Base-by-base conservation (phyloP, 2,888 invertebrate genomes). In the Troilus luridus region DNA sequence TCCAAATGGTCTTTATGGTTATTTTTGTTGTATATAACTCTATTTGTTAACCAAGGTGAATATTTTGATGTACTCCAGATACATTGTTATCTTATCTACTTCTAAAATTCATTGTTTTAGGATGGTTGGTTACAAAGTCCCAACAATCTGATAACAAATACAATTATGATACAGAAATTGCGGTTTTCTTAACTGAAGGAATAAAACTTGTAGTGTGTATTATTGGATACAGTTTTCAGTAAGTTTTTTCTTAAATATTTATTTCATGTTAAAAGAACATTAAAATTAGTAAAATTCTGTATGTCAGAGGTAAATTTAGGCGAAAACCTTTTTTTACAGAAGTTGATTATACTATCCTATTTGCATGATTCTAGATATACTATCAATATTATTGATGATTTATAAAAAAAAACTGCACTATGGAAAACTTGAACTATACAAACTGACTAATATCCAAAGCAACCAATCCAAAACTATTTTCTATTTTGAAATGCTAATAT, bases 31-130 rank as follows among this genome's bases (percentile, higher is more conserved):
- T 98, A 98, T 93, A 98, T 98, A 95, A 96, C 96, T 92, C 95
- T 98, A 91, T 98, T 98, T 94, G 97, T 98, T 90, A 98, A 97
- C 94, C 98, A 98, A 96, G 98, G 98, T 98, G 95, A 64, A 81
- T 72, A 88, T 60, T 81, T 90, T 89, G 91, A 91, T 88, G 67
- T 60, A 58, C 91, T 91, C 89, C 88, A 85, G 3, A 24, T 3
- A 72, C 89, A 56, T n/a, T 81, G 59, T 41, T 24, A 24, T 62
- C 6, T 58, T 56, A 10, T 67, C 9, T 92, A 90, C 91, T 92
- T 92, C 92, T 92, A 92, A n/a, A 77, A 24, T 41, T 88, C 9
- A 27, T 88, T 77, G 58, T 95, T 95, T 8, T 94, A 98, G 98
- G 98, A 93, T 97, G 98, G 93, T 96, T 99, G 93, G 97, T 98